phyloP scores from a whole-genome alignment of 1,140 invertebrate species.

The Eubasilissa regina region DNA sequence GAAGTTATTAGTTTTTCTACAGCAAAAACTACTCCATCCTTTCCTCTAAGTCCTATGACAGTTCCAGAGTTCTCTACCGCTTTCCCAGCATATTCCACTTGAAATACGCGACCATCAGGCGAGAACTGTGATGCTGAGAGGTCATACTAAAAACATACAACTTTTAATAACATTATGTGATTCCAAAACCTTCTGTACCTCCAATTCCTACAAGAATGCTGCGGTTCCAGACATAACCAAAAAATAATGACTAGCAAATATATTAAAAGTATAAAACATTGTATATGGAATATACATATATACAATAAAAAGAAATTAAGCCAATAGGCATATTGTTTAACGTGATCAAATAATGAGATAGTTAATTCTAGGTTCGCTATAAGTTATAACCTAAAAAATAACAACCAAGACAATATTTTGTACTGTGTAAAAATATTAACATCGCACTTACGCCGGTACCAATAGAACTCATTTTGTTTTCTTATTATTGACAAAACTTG shows the following conservation, averaged over 20 bases:
- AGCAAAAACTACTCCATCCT: conserved; percentile 97
- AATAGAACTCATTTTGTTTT: conserved; percentile 90
- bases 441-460: conserved; percentile 89
- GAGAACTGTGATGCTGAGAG: conserved; percentile 99
- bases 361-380: background rate
- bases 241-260: conserved; percentile 40
- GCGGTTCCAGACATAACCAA: background rate
- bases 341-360: background rate
- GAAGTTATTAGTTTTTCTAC: conserved; percentile 99
- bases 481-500: background rate
- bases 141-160: conserved; percentile 88
- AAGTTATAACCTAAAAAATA: conserved; percentile 15
- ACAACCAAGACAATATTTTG: background rate
- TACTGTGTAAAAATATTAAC: background rate
- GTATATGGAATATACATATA: background rate
- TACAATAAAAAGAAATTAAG: background rate
- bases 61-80: conserved; percentile 99
- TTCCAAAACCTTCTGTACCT: background rate
- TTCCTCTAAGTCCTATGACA: conserved; percentile 93
- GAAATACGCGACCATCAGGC: conserved; percentile 98
- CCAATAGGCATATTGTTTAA: background rate
- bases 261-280: conserved; percentile 30
- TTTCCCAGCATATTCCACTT: conserved; percentile 99
- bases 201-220: too few species aligned
- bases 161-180: conserved; percentile 54